Evolutionary conservation across 2,113 vertebrate species (phyloP).

Genomic region (Oxyruncus cristatus): DNA sequence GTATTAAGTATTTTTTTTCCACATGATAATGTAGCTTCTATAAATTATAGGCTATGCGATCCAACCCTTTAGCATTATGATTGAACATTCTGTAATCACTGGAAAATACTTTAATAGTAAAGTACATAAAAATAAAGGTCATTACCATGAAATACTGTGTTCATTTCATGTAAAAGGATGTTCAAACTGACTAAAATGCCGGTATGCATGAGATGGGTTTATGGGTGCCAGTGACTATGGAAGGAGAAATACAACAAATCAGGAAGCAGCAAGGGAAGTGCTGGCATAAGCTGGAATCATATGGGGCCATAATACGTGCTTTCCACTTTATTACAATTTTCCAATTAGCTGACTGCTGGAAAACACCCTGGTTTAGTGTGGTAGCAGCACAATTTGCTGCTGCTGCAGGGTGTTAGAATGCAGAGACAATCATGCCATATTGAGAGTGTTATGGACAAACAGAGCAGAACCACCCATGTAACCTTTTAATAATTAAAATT

Average conservation of each 20-base stretch:
- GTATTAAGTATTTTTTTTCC: constrained; percentile 14
- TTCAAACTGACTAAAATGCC: constrained; percentile 26
- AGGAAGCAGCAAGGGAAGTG: constrained; percentile 24
- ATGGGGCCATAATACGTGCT: background rate
- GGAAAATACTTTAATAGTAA: constrained; percentile 50
- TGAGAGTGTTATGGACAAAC: constrained; percentile 60
- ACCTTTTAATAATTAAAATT: constrained; percentile 69
- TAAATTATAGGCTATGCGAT: constrained; percentile 64
- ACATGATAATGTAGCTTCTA: constrained; percentile 37
- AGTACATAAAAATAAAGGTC: constrained; percentile 48
- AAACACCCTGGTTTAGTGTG: background rate
- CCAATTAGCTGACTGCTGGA: constrained; percentile 51
- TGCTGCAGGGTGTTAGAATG: constrained; percentile 40
- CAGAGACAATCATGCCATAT: constrained; percentile 51
- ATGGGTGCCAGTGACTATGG: constrained; percentile 14
- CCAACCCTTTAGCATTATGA: constrained; percentile 56
- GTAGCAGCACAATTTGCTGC: constrained; percentile 32
- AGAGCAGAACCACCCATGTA: constrained; percentile 62
- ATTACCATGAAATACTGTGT: constrained; percentile 48
- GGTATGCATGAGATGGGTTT: constrained; percentile 12
- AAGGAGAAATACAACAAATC: constrained; percentile 53
- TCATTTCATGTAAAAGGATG: constrained; percentile 17
- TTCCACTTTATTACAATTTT: constrained; percentile 53
- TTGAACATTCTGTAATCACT: constrained; percentile 56
- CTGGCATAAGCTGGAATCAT: constrained; percentile 14